phyloP scores from a whole-genome alignment of 2,113 vertebrate genomes.

The Coryphaenoides rupestris region DNA sequence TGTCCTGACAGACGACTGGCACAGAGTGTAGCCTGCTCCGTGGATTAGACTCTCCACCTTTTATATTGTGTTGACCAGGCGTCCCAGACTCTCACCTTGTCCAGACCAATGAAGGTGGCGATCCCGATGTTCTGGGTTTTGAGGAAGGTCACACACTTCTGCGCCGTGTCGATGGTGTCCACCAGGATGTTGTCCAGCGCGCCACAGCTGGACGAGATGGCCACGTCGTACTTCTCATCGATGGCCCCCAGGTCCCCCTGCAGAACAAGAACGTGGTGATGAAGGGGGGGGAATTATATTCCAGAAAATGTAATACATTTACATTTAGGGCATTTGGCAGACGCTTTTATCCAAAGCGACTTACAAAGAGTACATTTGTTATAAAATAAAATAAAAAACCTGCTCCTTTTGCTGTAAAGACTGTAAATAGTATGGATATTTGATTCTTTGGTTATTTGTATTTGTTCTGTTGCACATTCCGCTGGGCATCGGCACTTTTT shows the following conservation, averaged over 20 bases:
- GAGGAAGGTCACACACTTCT: conserved; percentile 90
- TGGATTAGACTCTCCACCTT: neutral
- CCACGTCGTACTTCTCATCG: conserved; percentile 88
- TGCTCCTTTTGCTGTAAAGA: too few relatives aligned
- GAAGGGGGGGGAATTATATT: too few relatives aligned
- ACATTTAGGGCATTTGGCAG: too few relatives aligned
- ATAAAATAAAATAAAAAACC: too few relatives aligned
- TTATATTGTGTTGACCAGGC: too few relatives aligned
- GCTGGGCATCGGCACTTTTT: too few relatives aligned
- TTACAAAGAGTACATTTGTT: too few relatives aligned
- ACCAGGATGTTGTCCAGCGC: conserved; percentile 95
- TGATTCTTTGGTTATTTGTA: too few relatives aligned
- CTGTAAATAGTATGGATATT: too few relatives aligned
- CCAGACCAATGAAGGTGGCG: conserved; percentile 93
- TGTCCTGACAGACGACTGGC: conserved; percentile 9
- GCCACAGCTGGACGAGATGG: conserved; percentile 88
- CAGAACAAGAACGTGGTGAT: neutral
- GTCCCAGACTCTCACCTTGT: conserved; percentile 77
- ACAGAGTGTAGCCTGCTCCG: conserved; percentile 12
- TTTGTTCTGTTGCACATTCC: too few relatives aligned
- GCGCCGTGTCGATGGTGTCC: conserved; percentile 91
- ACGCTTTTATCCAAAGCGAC: too few relatives aligned
- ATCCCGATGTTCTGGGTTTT: conserved; percentile 83
- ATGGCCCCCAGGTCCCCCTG: conserved; percentile 95
- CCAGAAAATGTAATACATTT: too few relatives aligned